These are phyloP conservation scores for Punctoribates punctum DNA, from an alignment of 2,888 invertebrate genomes.

Conservation along the genomic window DNA sequence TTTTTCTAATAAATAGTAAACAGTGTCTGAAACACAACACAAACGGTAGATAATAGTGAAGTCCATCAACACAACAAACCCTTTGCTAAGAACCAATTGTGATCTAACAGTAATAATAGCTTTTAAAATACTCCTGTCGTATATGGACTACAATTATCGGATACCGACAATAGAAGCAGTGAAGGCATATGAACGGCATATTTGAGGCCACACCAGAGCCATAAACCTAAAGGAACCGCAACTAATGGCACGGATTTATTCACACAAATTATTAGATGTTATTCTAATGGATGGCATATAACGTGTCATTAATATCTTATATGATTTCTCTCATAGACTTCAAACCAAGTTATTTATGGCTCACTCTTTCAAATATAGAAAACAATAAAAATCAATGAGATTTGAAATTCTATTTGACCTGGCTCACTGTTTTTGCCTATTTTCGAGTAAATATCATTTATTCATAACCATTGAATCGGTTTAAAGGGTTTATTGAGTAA, in stretches of 20 bases:
- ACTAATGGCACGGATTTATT: not conserved
- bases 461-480: too few relatives aligned
- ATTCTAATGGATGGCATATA: constrained; percentile 6
- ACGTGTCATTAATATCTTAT: constrained; percentile 15
- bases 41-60: not conserved
- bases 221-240: constrained; percentile 25
- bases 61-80: not conserved
- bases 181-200: not conserved
- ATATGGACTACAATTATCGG: constrained; percentile 25
- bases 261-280: not conserved
- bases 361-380: not conserved
- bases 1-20: not conserved
- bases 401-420: too few relatives aligned
- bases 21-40: not conserved
- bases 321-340: not conserved
- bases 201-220: constrained; percentile 30
- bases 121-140: constrained; percentile 25
- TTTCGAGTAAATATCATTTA: too few relatives aligned
- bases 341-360: not conserved
- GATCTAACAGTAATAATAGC: constrained; percentile 12
- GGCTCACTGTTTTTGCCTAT: too few relatives aligned
- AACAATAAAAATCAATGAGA: too few relatives aligned
- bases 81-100: not conserved
- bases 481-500: too few relatives aligned
- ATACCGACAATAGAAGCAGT: not conserved